These are phyloP conservation scores for Caenorhabditis becei DNA, from an alignment of 2,888 invertebrate species.

Conservation along the genomic window DNA sequence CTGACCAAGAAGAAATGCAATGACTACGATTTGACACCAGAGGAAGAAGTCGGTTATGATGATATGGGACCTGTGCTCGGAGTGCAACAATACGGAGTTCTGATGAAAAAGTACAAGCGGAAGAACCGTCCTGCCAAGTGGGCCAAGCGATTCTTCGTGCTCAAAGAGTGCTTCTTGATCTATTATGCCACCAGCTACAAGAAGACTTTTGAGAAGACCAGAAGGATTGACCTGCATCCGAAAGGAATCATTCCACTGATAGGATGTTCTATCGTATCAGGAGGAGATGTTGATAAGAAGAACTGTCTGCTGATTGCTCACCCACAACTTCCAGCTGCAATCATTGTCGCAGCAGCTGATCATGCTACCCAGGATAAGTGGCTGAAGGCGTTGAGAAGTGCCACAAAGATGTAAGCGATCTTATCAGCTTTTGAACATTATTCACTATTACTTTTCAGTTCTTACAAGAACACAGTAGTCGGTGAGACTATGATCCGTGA, in stretches of 20 bases:
- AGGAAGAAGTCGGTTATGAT: constrained; percentile 65
- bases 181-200: constrained; percentile 81
- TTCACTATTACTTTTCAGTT: constrained; percentile 60
- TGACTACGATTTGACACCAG: constrained; percentile 69
- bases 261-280: constrained; percentile 77
- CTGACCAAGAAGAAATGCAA: constrained; percentile 63
- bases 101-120: constrained; percentile 76
- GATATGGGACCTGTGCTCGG: constrained; percentile 73
- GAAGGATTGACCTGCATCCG: constrained; percentile 74
- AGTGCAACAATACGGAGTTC: constrained; percentile 73
- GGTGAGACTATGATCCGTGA: constrained; percentile 76
- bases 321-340: constrained; percentile 74
- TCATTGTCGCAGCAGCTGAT: constrained; percentile 75
- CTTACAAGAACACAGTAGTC: constrained; percentile 76
- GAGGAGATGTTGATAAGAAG: constrained; percentile 75
- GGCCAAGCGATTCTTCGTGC: constrained; percentile 82
- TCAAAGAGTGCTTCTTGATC: constrained; percentile 83
- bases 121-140: constrained; percentile 76
- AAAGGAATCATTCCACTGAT: constrained; percentile 77
- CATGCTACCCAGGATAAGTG: constrained; percentile 72
- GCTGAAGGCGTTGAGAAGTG: constrained; percentile 74
- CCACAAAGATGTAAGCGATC: constrained; percentile 77
- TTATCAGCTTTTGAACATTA: not conserved
- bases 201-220: constrained; percentile 73
- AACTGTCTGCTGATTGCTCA: constrained; percentile 77